phyloP scores from a whole-genome alignment of 2,888 invertebrate genomes.

The Perdita meconis region DNA sequence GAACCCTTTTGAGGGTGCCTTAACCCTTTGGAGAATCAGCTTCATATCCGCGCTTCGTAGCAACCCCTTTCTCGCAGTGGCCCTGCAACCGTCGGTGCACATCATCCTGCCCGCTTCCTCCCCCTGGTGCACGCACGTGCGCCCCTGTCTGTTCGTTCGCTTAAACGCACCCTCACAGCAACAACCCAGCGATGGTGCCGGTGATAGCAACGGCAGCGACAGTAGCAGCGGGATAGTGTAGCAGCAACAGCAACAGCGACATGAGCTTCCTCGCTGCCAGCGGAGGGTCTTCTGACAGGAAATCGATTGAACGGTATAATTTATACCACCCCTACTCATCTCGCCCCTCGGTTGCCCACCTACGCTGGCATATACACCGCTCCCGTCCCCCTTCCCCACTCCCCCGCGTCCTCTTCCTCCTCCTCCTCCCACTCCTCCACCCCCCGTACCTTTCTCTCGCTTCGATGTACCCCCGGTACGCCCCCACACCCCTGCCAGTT shows the following conservation, averaged over 20 bases:
- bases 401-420: constrained; percentile 51
- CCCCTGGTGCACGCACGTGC: constrained; percentile 63
- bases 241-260: constrained; percentile 64
- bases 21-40: constrained; percentile 65
- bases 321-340: constrained; percentile 82
- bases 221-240: constrained; percentile 60
- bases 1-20: constrained; percentile 63
- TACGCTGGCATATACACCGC: constrained; percentile 72
- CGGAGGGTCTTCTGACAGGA: constrained; percentile 83
- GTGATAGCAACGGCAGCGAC: constrained; percentile 58
- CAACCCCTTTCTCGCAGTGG: constrained; percentile 59
- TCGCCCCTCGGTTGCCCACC: constrained; percentile 68
- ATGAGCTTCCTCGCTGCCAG: constrained; percentile 74
- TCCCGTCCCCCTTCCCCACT: constrained; percentile 31
- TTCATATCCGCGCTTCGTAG: constrained; percentile 60
- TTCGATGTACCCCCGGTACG: constrained; percentile 42
- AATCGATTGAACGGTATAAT: constrained; percentile 85
- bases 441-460: constrained; percentile 50
- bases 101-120: constrained; percentile 44
- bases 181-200: constrained; percentile 46
- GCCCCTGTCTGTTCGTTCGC: constrained; percentile 57
- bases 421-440: constrained; percentile 25
- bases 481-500: constrained; percentile 58
- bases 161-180: constrained; percentile 67
- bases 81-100: constrained; percentile 62